phyloP scores from a whole-genome alignment of 2,888 invertebrate genomes.

The Epirrita christyi region DNA sequence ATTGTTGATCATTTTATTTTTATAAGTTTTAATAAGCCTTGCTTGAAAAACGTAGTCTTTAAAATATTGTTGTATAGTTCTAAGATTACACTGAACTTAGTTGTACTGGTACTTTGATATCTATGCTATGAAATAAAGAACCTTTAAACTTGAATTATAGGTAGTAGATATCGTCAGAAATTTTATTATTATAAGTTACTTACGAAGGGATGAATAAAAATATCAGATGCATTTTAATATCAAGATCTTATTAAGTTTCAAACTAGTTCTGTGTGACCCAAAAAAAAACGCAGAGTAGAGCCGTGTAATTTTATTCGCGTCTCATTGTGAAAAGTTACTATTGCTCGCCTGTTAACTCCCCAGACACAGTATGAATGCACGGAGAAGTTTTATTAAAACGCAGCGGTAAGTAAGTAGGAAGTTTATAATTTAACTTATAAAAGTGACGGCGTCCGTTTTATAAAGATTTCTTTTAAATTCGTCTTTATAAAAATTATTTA shows the following conservation, averaged over 20 bases:
- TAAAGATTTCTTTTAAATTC: conserved; percentile 7
- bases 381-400: conserved; percentile 59
- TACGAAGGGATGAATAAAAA: background rate
- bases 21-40: too few species aligned
- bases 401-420: conserved; percentile 42
- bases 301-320: conserved; percentile 44
- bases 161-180: too few species aligned
- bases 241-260: conserved; percentile 1
- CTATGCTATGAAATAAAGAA: too few species aligned
- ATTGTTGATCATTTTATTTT: too few species aligned
- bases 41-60: too few species aligned
- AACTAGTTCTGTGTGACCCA: conserved; percentile 17
- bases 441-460: conserved; percentile 28
- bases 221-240: background rate
- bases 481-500: background rate
- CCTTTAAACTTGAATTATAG: too few species aligned
- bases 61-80: too few species aligned
- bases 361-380: conserved; percentile 48
- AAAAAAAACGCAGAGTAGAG: conserved; percentile 24
- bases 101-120: too few species aligned
- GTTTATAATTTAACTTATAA: conserved; percentile 45
- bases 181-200: too few species aligned
- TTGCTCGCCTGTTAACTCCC: conserved; percentile 46
- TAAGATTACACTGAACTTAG: too few species aligned
- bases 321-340: conserved; percentile 48